phyloP scores from a whole-genome alignment of 2,888 invertebrate species.

The Pyrochroa serraticornis region DNA sequence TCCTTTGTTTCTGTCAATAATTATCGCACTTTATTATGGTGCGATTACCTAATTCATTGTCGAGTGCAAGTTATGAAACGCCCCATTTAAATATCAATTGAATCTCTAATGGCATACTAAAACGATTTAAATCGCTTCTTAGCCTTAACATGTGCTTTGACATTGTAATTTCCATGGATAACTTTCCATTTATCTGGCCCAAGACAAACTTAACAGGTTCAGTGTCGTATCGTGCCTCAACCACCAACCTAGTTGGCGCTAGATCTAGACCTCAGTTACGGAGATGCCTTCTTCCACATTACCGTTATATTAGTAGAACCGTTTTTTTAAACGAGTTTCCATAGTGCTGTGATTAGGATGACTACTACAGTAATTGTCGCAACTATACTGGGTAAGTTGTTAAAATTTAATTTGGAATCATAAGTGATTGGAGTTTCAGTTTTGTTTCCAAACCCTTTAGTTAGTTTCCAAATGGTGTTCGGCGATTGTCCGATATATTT shows the following conservation, averaged over 20 bases:
- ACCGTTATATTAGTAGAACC: neutral
- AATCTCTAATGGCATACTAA: slow-evolving; percentile 17
- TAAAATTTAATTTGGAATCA: too few relatives aligned
- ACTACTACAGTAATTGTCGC: too few relatives aligned
- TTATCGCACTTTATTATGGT: too few relatives aligned
- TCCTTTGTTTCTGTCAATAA: too few relatives aligned
- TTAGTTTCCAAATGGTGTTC: slow-evolving; percentile 26
- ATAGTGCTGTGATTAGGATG: neutral
- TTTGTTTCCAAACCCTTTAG: neutral
- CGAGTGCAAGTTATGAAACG: slow-evolving; percentile 12
- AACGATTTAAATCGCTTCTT: slow-evolving; percentile 5
- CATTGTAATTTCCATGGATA: slow-evolving; percentile 20
- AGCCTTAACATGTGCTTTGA: slow-evolving; percentile 16
- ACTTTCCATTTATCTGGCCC: slow-evolving; percentile 22
- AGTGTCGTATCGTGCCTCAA: neutral
- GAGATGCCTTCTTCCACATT: neutral
- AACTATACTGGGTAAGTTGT: slow-evolving; percentile 1
- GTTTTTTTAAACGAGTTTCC: neutral
- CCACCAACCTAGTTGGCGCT: too few relatives aligned
- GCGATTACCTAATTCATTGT: slow-evolving; percentile 1
- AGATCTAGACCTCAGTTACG: neutral
- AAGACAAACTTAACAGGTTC: slow-evolving; percentile 10
- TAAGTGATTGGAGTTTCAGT: too few relatives aligned
- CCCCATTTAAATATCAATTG: slow-evolving; percentile 14
- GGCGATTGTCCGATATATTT: slow-evolving; percentile 50